These are phyloP conservation scores for Scalopus aquaticus DNA, from an alignment of 2,113 vertebrate genomes.

Conservation along the genomic window DNA sequence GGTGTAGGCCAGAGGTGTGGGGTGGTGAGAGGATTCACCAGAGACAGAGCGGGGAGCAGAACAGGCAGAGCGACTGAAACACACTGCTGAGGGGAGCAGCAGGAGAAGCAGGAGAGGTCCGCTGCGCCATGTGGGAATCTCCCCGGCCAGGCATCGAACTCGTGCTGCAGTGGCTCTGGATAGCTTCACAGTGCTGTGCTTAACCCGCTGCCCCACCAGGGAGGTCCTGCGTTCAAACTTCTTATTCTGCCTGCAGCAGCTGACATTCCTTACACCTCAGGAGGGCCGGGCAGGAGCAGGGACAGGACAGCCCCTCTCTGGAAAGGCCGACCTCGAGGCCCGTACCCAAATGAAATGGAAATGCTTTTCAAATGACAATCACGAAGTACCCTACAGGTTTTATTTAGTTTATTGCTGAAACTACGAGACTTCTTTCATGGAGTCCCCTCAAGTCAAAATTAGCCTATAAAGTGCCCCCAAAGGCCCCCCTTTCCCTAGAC, in stretches of 20 bases:
- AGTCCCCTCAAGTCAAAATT: not conserved
- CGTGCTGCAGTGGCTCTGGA: too few species aligned
- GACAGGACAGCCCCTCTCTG: not conserved
- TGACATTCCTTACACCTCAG: not conserved
- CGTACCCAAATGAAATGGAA: not conserved
- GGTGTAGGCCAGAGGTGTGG: too few species aligned
- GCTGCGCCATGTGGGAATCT: too few species aligned
- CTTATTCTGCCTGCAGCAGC: not conserved
- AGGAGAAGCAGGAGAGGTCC: too few species aligned
- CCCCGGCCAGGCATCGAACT: too few species aligned
- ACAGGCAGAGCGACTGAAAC: too few species aligned
- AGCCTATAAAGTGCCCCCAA: not conserved
- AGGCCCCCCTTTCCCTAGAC: not conserved
- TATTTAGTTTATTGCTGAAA: not conserved
- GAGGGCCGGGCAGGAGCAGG: not conserved
- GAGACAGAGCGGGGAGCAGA: too few species aligned
- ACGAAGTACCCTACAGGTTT: not conserved
- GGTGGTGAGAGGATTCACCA: too few species aligned
- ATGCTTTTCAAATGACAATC: not conserved
- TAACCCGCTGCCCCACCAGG: too few species aligned
- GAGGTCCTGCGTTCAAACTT: not conserved
- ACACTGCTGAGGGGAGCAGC: too few species aligned
- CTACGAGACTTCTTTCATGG: not conserved
- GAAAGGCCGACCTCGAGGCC: not conserved
- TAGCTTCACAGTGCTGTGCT: too few species aligned